Base-by-base conservation (phyloP, 2,113 vertebrate genomes). In the Anthoscopus minutus region DNA sequence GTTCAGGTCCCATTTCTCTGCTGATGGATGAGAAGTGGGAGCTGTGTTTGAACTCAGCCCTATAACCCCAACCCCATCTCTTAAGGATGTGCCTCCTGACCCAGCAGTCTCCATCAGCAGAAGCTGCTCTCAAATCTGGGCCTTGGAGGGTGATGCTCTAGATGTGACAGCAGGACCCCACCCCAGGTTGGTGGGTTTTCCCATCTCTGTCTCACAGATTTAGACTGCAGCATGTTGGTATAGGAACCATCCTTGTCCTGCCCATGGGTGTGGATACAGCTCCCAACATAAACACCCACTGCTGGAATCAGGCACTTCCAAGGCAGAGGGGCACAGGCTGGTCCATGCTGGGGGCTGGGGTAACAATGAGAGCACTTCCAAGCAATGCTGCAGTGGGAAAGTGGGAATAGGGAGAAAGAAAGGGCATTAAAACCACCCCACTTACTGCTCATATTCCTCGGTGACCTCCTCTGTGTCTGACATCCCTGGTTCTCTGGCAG, bases 361-460 rank as follows among this genome's bases (percentile, higher is more conserved):
- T 47, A 51, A 69, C 6, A 17, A 53, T 0, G 0, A 69, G 33
- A 87, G 54, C 50, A 25, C 25, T 47, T 20, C 45, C 44, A 25
- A 66, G 31, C 6, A 28, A 11, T 13, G 16, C 58, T 60, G n/a
- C 1, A 1, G 28, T 2, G 5, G 45, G 53, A 48, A 37, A 45
- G 31, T 4, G 37, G 18, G 44, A 74, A 81, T 1, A 24, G n/a
- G 44, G 47, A 74, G 81, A 44, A 60, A 67, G 27, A 17, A 71
- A 91, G 6, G 28, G 33, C 13, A 9, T 67, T 61, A 35, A 64
- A 90, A 61, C 5, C 58, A 51, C 17, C 13, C 8, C 80, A 99
- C 99, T 99, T 97, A 98, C 98, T 98, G 97, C 33, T 98, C 99
- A 28, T 96, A 98, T 81, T 99, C 98, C 65, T 99, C 98, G 3